Percentiles rank a stretch among this genome's conserved stretches.
Conservation (phyloP, 2,113 vertebrate species). For the Zootoca vivipara region DNA sequence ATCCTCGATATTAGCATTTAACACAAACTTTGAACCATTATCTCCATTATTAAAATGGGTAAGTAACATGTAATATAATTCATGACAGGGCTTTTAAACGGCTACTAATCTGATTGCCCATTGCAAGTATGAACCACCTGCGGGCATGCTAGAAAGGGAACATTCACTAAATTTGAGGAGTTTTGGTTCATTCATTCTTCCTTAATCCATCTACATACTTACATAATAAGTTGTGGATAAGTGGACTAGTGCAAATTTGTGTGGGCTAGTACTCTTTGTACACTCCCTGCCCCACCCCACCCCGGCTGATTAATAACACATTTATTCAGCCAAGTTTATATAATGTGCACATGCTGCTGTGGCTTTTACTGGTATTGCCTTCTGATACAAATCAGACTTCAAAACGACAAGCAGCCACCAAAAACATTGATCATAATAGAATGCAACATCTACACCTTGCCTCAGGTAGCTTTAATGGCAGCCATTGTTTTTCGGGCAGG, state of each 20-base stretch:
- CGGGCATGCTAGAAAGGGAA: background rate
- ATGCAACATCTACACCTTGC: background rate
- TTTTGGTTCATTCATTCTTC: background rate
- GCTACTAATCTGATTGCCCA: background rate
- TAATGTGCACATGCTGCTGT: background rate
- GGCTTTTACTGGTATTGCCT: background rate
- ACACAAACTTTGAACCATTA: conserved; percentile 19
- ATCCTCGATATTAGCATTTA: conserved; percentile 57
- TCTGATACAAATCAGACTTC: background rate
- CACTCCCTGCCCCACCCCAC: background rate
- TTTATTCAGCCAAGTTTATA: conserved; percentile 6
- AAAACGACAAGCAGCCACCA: background rate
- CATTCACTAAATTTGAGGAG: background rate
- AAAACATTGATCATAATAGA: background rate
- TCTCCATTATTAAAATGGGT: conserved; percentile 3
- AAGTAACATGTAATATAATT: background rate
- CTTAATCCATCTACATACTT: background rate
- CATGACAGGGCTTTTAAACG: background rate
- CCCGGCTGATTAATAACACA: background rate
- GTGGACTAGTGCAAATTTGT: background rate
- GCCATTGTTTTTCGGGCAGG: no score
- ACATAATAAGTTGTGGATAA: background rate
- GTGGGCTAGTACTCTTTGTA: background rate
- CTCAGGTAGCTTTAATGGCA: no score
- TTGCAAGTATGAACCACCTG: background rate